Evolutionary conservation across 2,797 vertebrate species (phyloP).

Genomic region (Onychomys arenicola): DNA sequence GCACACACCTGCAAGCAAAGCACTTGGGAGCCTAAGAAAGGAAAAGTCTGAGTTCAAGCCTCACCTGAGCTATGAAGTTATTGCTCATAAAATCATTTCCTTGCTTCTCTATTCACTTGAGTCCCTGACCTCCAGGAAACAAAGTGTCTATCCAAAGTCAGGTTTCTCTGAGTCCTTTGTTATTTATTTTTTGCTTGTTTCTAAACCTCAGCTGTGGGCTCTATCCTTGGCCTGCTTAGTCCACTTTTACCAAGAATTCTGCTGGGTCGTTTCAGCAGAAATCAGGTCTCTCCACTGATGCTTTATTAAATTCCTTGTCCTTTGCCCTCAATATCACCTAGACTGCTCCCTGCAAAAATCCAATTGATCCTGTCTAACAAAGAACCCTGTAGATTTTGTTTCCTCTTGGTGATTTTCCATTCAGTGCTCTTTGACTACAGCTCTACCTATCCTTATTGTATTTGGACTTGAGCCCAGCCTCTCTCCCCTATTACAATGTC

Average conservation of each 20-base stretch:
- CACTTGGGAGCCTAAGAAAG: not conserved
- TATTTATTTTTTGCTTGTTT: not conserved
- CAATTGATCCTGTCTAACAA: not conserved
- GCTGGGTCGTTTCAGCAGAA: constrained; percentile 1
- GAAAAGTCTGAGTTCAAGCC: not conserved
- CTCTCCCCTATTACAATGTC: not conserved
- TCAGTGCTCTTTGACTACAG: not conserved
- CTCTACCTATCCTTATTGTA: not conserved
- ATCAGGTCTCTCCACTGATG: not conserved
- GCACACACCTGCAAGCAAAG: not conserved
- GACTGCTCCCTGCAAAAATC: not conserved
- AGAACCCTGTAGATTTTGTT: not conserved
- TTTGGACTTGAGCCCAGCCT: not conserved
- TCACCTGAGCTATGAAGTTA: not conserved
- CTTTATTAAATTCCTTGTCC: not conserved
- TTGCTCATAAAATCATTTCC: not conserved
- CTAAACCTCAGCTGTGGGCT: not conserved
- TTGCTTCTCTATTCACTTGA: not conserved
- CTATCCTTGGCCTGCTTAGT: not conserved
- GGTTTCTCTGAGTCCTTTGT: not conserved
- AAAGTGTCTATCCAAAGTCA: not conserved
- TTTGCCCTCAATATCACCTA: not conserved
- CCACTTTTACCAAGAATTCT: constrained; percentile 16
- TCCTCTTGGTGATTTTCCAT: constrained; percentile 11
- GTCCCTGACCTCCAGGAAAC: not conserved